Evolutionary conservation across 2,797 vertebrate genomes (phyloP), one percentile per base, ranked within the genome.

Genomic region (Echeneis naucrates): DNA sequence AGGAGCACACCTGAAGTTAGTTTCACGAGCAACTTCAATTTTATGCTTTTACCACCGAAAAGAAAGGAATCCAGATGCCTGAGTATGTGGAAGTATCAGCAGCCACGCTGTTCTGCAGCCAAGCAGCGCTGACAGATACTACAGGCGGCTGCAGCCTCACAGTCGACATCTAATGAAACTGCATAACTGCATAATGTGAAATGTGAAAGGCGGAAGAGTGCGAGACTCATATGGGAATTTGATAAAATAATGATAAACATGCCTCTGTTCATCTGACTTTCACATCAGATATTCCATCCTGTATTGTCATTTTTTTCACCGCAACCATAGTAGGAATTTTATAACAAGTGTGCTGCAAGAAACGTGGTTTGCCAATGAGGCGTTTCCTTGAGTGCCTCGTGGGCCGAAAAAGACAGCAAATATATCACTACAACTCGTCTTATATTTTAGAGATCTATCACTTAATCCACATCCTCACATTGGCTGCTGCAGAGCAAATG

Each of bases 211-310:
- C 8, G 70, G 27, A 45, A 12, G 9, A 55, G 27, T 40, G 21
- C 68, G 27, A 63, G 58, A 58, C 40, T 21, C 38, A 72, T 30
- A 8, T 14, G 64, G 54, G 26, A 68, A n/a, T 26, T 27, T 9
- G 5, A 24, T 21, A 30, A 42, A 42, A 53, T 53, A 42, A 42
- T 42, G 8, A 38, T 14, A 19, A 9, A 23, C n/a, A 42, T 5
- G 2, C 16, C 13, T 16, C 48, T 26, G 14, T 52, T 26, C 3
- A 19, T 27, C 16, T 30, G 16, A 30, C 11, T 56, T 23, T 13
- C 4, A 55, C 11, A 12, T 56, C 38, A 40, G 38, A 40, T 56
- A 23, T 44, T n/a, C n/a, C n/a, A n/a, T n/a, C n/a, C n/a, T n/a
- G n/a, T n/a, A n/a, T n/a, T n/a, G n/a, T n/a, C n/a, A n/a, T n/a